phyloP scores from a whole-genome alignment of 2,797 vertebrate species.

The Eurystomus glaucurus region DNA sequence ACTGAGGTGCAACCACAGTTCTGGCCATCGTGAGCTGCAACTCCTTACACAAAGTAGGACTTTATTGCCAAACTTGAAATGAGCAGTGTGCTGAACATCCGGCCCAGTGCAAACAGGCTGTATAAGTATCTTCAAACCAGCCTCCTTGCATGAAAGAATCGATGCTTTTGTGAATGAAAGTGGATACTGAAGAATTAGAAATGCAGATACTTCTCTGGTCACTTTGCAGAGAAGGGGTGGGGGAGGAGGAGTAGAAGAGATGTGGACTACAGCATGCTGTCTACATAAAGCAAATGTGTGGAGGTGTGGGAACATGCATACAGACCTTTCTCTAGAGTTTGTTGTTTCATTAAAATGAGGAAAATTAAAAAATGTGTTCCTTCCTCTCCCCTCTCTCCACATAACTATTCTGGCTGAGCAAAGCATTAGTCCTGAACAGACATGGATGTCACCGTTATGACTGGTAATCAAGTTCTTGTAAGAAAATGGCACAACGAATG shows the following conservation, averaged over 20 bases:
- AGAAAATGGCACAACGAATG: background rate
- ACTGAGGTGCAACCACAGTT: background rate
- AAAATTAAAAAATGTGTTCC: background rate
- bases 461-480: background rate
- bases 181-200: background rate
- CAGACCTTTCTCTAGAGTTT: background rate
- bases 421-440: background rate
- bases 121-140: background rate
- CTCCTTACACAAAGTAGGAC: background rate
- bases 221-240: background rate
- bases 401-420: background rate
- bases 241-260: background rate
- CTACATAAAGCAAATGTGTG: conserved; percentile 14
- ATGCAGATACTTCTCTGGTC: background rate
- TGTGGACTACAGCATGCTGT: background rate
- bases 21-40: background rate
- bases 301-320: background rate
- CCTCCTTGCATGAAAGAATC: background rate
- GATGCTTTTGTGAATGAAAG: conserved; percentile 38
- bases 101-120: background rate
- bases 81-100: background rate
- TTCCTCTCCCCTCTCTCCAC: background rate
- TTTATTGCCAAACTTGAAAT: conserved; percentile 8
- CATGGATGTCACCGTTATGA: background rate
- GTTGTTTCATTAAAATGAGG: conserved; percentile 1